Conservation (phyloP, 2,888 invertebrate species). For the Caenorhabditis doughertyi region DNA sequence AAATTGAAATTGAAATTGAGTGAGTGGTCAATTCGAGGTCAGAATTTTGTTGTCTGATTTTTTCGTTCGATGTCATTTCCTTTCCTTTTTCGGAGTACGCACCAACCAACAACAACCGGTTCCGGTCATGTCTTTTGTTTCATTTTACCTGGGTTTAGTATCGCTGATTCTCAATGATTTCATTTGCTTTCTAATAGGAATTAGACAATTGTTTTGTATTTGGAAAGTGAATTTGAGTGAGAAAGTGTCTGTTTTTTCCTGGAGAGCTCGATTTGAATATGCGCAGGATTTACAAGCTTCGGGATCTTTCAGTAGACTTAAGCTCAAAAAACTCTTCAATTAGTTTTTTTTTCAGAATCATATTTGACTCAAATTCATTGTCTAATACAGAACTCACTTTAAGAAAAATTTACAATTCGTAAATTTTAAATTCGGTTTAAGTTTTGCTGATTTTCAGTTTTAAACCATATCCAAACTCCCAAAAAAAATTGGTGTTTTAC, state of each 20-base stretch:
- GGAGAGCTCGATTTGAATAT: no score
- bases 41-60: conserved; percentile 52
- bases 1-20: conserved; percentile 29
- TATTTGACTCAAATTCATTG: no score
- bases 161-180: conserved; percentile 5
- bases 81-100: conserved; percentile 17
- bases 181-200: background rate
- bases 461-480: background rate
- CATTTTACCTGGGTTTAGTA: conserved; percentile 20
- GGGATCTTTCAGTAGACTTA: no score
- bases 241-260: no score
- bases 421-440: no score
- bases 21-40: conserved; percentile 38
- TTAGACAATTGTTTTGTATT: background rate
- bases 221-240: background rate
- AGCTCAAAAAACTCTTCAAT: no score
- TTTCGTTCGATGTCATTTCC: conserved; percentile 24
- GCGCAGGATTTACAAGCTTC: no score
- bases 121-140: conserved; percentile 21
- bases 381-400: no score
- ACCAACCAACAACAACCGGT: conserved; percentile 40
- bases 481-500: background rate
- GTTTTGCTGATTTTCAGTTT: no score
- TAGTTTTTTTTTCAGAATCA: no score
- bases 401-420: no score